Conservation (phyloP, 2,113 vertebrate species). For the Parotia lawesii region DNA sequence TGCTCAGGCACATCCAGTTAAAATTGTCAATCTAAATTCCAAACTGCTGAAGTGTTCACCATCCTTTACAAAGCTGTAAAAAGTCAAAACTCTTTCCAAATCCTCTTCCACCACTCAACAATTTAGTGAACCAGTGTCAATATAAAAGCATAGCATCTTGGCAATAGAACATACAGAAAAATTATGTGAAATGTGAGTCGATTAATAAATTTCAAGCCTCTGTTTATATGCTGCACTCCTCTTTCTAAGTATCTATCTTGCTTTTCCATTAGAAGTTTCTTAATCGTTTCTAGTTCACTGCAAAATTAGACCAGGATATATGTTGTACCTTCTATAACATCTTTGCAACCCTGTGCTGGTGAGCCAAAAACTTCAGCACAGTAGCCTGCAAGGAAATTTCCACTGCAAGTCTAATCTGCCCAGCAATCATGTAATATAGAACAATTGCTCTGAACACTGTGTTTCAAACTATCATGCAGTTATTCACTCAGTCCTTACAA, state of each 20-base stretch:
- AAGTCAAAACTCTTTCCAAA: not conserved
- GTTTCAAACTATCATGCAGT: not conserved
- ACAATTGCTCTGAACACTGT: not conserved
- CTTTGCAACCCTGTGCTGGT: not conserved
- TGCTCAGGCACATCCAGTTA: not conserved
- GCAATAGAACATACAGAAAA: not conserved
- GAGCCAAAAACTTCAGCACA: not conserved
- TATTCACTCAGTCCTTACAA: not conserved
- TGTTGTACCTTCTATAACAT: not conserved
- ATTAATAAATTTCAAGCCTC: not conserved
- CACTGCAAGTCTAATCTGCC: not conserved
- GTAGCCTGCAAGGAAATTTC: not conserved
- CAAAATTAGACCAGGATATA: not conserved
- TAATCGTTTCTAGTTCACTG: not conserved
- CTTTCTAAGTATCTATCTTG: not conserved
- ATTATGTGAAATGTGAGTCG: not conserved
- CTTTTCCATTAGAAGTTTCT: not conserved
- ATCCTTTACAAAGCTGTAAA: not conserved
- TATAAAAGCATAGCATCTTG: not conserved
- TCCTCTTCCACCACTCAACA: not conserved
- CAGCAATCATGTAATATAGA: not conserved
- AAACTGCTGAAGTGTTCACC: not conserved
- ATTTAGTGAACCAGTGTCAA: not conserved
- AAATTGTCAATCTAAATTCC: conserved; percentile 19
- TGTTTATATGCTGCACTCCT: not conserved